These are phyloP conservation scores for Nomada goodeniana DNA, from an alignment of 2,888 invertebrate genomes.

Conservation along the genomic window DNA sequence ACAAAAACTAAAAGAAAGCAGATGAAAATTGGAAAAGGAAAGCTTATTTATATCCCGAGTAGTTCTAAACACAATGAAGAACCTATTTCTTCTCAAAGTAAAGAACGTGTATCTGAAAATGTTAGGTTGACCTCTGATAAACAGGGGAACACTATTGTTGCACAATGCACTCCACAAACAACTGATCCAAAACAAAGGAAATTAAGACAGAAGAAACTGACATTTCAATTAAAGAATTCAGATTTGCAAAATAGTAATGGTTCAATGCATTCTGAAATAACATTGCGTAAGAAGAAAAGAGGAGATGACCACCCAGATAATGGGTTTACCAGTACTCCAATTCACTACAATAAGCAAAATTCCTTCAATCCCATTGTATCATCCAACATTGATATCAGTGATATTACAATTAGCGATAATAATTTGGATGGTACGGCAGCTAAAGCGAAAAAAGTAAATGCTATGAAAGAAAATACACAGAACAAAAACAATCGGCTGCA, in stretches of 20 bases:
- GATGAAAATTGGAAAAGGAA: not conserved
- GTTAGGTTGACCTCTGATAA: not conserved
- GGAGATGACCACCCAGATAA: not conserved
- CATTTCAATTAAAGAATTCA: slow-evolving; percentile 9
- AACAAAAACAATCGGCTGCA: not conserved
- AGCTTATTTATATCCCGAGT: not conserved
- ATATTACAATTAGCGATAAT: slow-evolving; percentile 28
- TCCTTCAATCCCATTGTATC: not conserved
- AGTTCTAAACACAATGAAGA: not conserved
- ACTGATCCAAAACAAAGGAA: not conserved
- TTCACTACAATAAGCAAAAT: not conserved
- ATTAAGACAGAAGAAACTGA: slow-evolving; percentile 46
- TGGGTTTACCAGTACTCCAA: slow-evolving; percentile 55
- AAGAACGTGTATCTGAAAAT: not conserved
- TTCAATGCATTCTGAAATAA: not conserved
- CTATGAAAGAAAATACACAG: not conserved
- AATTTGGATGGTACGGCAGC: not conserved
- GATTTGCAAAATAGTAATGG: not conserved
- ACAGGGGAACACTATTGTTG: not conserved
- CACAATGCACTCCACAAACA: not conserved
- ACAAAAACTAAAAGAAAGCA: slow-evolving; percentile 1
- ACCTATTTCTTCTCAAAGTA: not conserved
- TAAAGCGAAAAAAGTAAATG: not conserved
- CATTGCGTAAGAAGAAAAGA: not conserved
- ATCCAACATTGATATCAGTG: slow-evolving; percentile 13